Evolutionary conservation across 2,797 vertebrate species (phyloP), one percentile per base, ranked within the genome.

Genomic region (Serranus cabrilla): DNA sequence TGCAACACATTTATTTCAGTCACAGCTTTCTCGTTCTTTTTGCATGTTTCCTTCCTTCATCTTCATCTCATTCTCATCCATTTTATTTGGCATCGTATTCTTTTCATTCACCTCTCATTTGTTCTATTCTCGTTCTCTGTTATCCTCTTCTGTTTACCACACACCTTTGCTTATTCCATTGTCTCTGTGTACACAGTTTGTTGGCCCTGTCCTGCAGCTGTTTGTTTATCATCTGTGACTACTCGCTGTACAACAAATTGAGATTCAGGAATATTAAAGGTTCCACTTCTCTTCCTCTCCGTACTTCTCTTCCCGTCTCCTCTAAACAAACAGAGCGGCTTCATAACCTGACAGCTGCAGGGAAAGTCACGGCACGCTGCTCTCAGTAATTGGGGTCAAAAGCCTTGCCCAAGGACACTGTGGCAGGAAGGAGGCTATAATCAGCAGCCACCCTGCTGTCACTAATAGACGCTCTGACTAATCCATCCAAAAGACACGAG

Each of bases 361-460:
- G 52, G 42, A 27, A 66, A 79, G 74, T 72, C 78, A 76, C 12
- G 23, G 57, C 71, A 56, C 17, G 3, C 39, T 1, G 63, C 74
- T 65, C 75, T 45, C 73, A 31, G 76, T 91, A 86, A 91, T 91
- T 89, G 83, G 61, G 85, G 87, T 91, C 84, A 87, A 82, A 91
- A 80, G 88, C 72, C 59, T 80, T 76, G 80, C 81, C 77, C 76
- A 74, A 82, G 82, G 88, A 71, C 82, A 80, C 40, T 0, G 72
- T 13, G 56, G 69, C 76, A 89, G 87, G 74, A 70, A 78, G 65
- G 58, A 83, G 62, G 45, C 45, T 65, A 34, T 82, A 87, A 89
- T 88, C 85, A 86, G 63, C 64, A 47, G 62, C 31, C 58, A 58
- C 59, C 78, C 64, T 62, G 55, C 51, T 81, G 86, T 78, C 68